A percentile compares a stretch with the other conserved stretches of the same genome.
Evolutionary conservation across 2,113 vertebrate genomes (phyloP).

Genomic region (Hiodon tergisus): DNA sequence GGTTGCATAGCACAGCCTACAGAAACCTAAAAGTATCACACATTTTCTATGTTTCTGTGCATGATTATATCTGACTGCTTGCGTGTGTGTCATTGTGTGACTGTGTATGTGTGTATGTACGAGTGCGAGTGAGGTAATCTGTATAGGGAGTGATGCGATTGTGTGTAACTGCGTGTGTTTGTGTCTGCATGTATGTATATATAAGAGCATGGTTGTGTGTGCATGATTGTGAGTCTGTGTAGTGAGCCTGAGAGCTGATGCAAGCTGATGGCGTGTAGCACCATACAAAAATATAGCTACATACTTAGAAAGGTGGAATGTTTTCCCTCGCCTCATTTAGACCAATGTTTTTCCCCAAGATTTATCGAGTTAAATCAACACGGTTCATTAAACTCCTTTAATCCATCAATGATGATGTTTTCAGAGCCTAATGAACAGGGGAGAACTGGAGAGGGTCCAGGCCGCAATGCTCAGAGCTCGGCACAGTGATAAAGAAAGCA

Average conservation of each 20-base stretch:
- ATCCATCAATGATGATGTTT: constrained; percentile 6
- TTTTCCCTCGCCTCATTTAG: not conserved
- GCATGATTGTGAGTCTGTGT: not conserved
- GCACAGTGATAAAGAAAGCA: not conserved
- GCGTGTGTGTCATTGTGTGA: not conserved
- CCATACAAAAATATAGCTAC: not conserved
- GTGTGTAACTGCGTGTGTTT: not conserved
- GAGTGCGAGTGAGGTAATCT: not conserved
- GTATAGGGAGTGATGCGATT: not conserved
- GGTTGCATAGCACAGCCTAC: too few relatives aligned
- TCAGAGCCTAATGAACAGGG: constrained; percentile 7
- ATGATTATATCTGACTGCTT: not conserved
- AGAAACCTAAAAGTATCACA: too few relatives aligned
- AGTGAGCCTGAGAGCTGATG: not conserved
- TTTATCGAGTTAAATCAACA: constrained; percentile 7
- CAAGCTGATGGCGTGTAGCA: not conserved
- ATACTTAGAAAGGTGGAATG: not conserved
- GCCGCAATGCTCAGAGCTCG: not conserved
- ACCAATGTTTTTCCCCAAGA: not conserved
- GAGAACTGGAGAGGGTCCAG: not conserved
- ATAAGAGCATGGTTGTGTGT: not conserved
- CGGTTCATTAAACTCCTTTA: constrained; percentile 3
- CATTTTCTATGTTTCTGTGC: not conserved
- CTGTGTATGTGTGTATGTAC: not conserved
- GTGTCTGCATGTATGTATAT: not conserved